These are phyloP conservation scores for Ranitomeya variabilis DNA, from an alignment of 2,113 vertebrate genomes.

Conservation along the genomic window DNA sequence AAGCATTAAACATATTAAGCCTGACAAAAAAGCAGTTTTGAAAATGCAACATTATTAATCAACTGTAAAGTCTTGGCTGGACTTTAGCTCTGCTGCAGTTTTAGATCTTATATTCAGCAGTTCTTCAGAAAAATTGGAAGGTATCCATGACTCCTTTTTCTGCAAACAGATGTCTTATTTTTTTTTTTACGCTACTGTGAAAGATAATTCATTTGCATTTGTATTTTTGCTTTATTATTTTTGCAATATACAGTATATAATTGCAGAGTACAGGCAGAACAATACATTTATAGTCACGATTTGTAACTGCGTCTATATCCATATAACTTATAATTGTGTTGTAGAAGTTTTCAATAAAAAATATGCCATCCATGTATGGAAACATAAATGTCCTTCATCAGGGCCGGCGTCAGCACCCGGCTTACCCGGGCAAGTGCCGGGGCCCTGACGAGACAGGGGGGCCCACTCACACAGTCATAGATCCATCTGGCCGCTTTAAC, in stretches of 20 bases:
- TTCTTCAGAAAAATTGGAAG: conserved; percentile 12
- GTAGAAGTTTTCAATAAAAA: too few relatives aligned
- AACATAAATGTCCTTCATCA: too few relatives aligned
- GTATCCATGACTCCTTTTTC: conserved; percentile 1
- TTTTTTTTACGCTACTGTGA: not conserved
- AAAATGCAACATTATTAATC: conserved; percentile 31
- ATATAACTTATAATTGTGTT: too few relatives aligned
- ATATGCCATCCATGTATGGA: too few relatives aligned
- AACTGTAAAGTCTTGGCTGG: conserved; percentile 27
- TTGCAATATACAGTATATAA: not conserved
- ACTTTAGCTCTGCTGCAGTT: conserved; percentile 34
- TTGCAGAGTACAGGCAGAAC: not conserved
- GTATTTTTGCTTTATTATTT: not conserved
- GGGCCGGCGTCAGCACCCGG: too few relatives aligned
- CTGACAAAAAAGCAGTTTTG: conserved; percentile 8
- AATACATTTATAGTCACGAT: too few relatives aligned
- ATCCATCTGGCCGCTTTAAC: too few relatives aligned
- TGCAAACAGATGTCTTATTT: conserved; percentile 22
- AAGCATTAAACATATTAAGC: conserved; percentile 20
- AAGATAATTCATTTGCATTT: not conserved
- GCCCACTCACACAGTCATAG: too few relatives aligned
- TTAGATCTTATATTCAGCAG: conserved; percentile 17
- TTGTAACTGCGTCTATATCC: too few relatives aligned
- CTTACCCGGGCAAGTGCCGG: too few relatives aligned
- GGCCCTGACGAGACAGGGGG: too few relatives aligned